Evolutionary conservation across 2,113 vertebrate genomes (phyloP), one percentile per base, ranked within the genome.

Genomic region (Girardinichthys multiradiatus): DNA sequence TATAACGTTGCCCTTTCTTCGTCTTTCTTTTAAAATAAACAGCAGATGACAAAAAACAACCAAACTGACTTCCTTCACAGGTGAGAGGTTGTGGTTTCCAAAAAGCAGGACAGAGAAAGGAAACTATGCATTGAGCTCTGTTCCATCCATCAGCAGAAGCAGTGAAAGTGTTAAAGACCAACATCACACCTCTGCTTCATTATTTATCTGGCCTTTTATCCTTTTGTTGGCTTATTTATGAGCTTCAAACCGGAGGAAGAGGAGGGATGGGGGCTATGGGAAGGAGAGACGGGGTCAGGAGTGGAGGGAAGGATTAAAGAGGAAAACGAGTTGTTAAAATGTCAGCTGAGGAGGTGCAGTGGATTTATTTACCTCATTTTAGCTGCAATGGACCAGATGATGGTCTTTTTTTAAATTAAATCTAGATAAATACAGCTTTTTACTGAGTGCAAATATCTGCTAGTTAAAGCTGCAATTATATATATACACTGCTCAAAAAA

Each of bases 191-290:
- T 62, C 79, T 27, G 57, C 81, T 87, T 60, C 77, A 84, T 88
- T 84, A 87, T 87, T 88, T 65, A 89, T 84, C 64, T 68, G 72
- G 61, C 72, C 76, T 87, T 87, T 88, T 75, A 83, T 86, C 78
- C 79, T 42, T 88, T 84, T 84, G 86, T 82, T 77, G 80, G 30
- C 31, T 88, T 88, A 88, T 90, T 89, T 85, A 83, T 90, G 86
- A 61, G 79, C 79, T 58, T 66, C 74, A 77, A 84, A 84, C 85
- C 84, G 80, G 61, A n/a, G 74, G 51, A 62, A 24, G 73, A 26
- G 28, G 15, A 14, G 58, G 19, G 30, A 24, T 29, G n/a, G 17
- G 17, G 3, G 64, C 4, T 29, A 19, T 19, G 8, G 21, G 2
- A 0, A 2, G 72, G 29, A 39, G 13, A 12, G 4, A 35, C 27